phyloP scores from a whole-genome alignment of 2,797 vertebrate genomes.

The Myotis vivesi region DNA sequence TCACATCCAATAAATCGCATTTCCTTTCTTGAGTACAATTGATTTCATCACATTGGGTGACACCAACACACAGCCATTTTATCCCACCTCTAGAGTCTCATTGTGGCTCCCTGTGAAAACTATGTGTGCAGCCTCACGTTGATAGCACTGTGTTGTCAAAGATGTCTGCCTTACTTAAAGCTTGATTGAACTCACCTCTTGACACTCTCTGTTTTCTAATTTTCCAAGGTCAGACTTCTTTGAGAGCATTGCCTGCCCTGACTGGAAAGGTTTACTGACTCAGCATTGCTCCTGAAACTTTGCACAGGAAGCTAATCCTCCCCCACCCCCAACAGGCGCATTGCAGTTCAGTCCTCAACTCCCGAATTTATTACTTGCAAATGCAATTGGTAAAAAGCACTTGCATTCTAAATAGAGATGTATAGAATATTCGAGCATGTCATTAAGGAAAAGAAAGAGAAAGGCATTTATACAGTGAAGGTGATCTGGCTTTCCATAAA shows the following conservation, averaged over 20 bases:
- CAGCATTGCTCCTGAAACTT: slow-evolving; percentile 5
- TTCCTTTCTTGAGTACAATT: background rate
- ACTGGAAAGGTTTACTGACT: slow-evolving; percentile 30
- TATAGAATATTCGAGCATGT: background rate
- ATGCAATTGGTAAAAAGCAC: background rate
- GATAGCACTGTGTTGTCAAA: background rate
- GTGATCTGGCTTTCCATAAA: slow-evolving; percentile 26
- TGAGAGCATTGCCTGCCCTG: background rate
- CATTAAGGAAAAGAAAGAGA: background rate
- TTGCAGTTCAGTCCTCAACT: background rate
- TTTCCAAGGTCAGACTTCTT: background rate
- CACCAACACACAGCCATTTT: background rate
- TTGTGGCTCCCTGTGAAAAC: background rate
- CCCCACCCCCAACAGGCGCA: background rate
- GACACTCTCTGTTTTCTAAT: background rate
- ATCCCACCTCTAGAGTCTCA: background rate
- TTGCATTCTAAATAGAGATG: background rate
- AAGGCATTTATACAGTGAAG: background rate
- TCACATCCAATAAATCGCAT: background rate
- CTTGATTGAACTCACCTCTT: background rate
- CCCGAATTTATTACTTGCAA: background rate
- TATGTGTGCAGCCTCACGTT: background rate
- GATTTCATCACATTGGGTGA: background rate
- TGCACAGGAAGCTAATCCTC: background rate
- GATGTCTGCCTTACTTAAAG: background rate